A percentile compares a stretch with the other conserved stretches of the same genome.
Evolutionary conservation across 2,113 vertebrate genomes (phyloP).

Genomic region (Atractosteus spatula): DNA sequence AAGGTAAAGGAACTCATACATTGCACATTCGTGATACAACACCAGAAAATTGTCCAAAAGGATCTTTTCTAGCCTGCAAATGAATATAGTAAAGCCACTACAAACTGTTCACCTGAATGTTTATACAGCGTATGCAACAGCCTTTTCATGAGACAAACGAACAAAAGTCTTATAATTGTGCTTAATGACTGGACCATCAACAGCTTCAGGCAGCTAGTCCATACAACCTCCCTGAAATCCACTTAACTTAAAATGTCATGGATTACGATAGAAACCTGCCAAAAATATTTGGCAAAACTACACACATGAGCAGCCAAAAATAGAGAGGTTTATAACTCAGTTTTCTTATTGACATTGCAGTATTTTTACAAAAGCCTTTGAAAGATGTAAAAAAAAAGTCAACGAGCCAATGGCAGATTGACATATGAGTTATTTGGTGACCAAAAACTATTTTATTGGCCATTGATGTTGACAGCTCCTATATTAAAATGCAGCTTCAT

Average conservation of each 20-base stretch:
- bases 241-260: conserved; percentile 32
- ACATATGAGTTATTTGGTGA: conserved; percentile 18
- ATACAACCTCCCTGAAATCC: conserved; percentile 33
- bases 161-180: neutral
- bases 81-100: conserved; percentile 11
- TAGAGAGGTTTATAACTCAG: conserved; percentile 56
- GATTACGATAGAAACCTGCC: conserved; percentile 45
- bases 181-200: neutral
- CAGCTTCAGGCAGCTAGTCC: conserved; percentile 35
- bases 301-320: conserved; percentile 50
- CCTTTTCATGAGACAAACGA: conserved; percentile 6
- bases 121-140: neutral
- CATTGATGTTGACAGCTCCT: neutral
- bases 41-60: neutral
- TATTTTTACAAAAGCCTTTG: conserved; percentile 22
- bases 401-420: neutral
- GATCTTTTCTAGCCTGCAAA: neutral
- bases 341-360: conserved; percentile 48
- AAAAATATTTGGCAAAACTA: conserved; percentile 58
- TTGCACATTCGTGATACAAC: too few species aligned
- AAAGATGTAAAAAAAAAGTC: conserved; percentile 28
- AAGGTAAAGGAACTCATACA: too few species aligned
- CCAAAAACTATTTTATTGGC: conserved; percentile 16
- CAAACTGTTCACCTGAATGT: neutral
- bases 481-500: conserved; percentile 21